Conservation (phyloP, 2,888 invertebrate species). For the Crocallis elinguaria region DNA sequence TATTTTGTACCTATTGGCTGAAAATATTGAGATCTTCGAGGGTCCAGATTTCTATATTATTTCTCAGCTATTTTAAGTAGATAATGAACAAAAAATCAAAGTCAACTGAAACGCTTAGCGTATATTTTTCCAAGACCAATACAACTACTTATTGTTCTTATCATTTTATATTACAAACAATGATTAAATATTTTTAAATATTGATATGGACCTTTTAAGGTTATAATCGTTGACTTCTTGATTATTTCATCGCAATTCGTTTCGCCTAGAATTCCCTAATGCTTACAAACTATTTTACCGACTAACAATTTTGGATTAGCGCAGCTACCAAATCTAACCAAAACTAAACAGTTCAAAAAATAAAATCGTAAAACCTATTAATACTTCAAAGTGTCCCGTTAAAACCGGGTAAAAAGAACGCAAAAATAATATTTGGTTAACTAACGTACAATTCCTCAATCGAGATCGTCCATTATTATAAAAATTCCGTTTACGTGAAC, state of each 20-base stretch:
- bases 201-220: constrained; percentile 84
- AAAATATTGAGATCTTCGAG: constrained; percentile 36
- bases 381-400: constrained; percentile 79
- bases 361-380: constrained; percentile 70
- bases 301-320: constrained; percentile 65
- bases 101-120: constrained; percentile 75
- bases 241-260: constrained; percentile 59
- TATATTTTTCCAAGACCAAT: constrained; percentile 55
- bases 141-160: constrained; percentile 83
- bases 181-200: constrained; percentile 82
- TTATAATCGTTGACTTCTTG: constrained; percentile 72
- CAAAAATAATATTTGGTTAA: constrained; percentile 73
- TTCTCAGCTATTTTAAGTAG: constrained; percentile 10
- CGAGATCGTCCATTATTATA: constrained; percentile 66
- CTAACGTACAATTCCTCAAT: constrained; percentile 62
- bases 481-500: constrained; percentile 74
- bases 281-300: constrained; percentile 65
- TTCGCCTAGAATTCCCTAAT: constrained; percentile 64
- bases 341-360: constrained; percentile 40
- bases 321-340: constrained; percentile 62
- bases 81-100: constrained; percentile 17
- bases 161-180: constrained; percentile 71
- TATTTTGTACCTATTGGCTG: constrained; percentile 34
- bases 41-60: constrained; percentile 10
- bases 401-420: constrained; percentile 73